Base-by-base conservation (phyloP, 2,888 invertebrate species). In the Nephrocerus scutellatus region DNA sequence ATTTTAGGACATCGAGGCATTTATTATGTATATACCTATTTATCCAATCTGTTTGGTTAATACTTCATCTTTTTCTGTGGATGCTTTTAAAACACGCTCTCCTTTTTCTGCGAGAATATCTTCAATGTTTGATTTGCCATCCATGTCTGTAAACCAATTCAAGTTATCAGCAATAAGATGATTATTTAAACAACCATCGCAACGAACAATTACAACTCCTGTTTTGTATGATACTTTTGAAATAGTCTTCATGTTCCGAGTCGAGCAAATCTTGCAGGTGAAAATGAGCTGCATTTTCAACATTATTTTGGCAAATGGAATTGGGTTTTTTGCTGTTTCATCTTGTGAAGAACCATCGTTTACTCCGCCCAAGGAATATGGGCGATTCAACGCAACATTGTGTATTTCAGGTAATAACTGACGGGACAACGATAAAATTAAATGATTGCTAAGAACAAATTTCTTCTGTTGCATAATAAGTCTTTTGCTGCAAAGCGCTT, bases 81-180 rank as follows among this genome's bases (percentile, higher is more conserved):
- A n/a, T n/a, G n/a, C 72, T 66, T 67, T 80, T 25, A 67, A 71
- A 23, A 95, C 87, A 5, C 70, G 73, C 71, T 96, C 93, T 2
- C 95, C 95, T 59, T 87, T 91, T 40, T 80, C 80, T 13, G 80
- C 82, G 62, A 96, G 72, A 22, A 93, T 86, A 47, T 87, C 84
- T 72, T 96, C 95, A 52, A 97, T 88, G 59, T 96, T 96, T 47
- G 75, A 76, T 56, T 78, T 81, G 1, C 79, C 80, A 55, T 79
- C 71, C 57, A 84, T 70, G 59, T 90, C 84, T 0, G 79, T 72
- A 62, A 96, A 97, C 96, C 96, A 97, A 47, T 86, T 86, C 2
- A 97, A 72, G 68, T 97, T 93, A 62, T 97, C 96, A 1, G 96
- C 96, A 49, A 97, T 95, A 16, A 97, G 72, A 69, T 97, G 97